Conservation (phyloP, 2,113 vertebrate genomes). For the Microtus richardsoni region DNA sequence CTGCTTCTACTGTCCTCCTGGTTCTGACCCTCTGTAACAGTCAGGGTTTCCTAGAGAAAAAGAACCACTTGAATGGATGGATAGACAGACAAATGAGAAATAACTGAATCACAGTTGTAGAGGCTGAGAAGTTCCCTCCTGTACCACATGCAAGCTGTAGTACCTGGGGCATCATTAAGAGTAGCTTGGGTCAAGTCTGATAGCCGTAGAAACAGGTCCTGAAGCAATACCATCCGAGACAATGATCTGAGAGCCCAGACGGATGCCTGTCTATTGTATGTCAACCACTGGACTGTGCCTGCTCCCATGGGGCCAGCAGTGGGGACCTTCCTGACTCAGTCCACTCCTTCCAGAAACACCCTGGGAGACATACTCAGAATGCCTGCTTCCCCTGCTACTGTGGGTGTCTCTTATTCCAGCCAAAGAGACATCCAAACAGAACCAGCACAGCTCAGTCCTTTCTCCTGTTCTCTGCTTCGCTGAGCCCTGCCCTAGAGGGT, state of each 20-base stretch:
- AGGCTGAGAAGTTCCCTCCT: neutral
- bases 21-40: neutral
- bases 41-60: neutral
- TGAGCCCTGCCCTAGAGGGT: neutral
- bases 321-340: neutral
- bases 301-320: too few relatives aligned
- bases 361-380: neutral
- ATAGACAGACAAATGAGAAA: neutral
- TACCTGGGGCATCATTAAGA: neutral
- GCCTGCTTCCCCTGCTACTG: neutral
- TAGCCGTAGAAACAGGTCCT: neutral
- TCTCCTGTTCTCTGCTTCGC: neutral
- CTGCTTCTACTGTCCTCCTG: neutral
- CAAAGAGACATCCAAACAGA: neutral
- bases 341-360: neutral
- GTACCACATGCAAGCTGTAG: neutral
- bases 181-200: neutral
- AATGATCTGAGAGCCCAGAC: neutral
- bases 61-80: neutral
- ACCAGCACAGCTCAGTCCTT: neutral
- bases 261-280: too few relatives aligned
- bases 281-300: neutral
- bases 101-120: neutral
- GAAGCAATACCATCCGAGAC: neutral
- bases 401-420: neutral